These are phyloP conservation scores for Odontamblyopus rebecca DNA, from an alignment of 2,797 vertebrate genomes.

Conservation along the genomic window DNA sequence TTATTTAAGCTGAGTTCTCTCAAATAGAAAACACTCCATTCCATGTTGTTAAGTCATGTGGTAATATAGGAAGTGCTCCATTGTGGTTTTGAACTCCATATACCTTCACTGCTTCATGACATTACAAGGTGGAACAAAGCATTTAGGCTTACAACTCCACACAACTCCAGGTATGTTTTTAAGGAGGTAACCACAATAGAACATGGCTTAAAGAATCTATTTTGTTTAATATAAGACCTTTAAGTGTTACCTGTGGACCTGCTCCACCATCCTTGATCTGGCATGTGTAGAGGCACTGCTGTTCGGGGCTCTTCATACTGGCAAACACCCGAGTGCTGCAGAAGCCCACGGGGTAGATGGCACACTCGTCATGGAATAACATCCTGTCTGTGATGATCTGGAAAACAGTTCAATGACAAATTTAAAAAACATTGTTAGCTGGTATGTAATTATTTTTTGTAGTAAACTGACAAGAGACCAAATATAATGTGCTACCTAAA, in stretches of 20 bases:
- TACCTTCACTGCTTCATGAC: too few species aligned
- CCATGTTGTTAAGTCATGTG: too few species aligned
- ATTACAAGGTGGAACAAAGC: too few species aligned
- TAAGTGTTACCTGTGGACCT: slow-evolving; percentile 81
- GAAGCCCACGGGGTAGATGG: slow-evolving; percentile 90
- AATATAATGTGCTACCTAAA: neutral
- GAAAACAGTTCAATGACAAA: neutral
- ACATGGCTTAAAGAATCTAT: too few species aligned
- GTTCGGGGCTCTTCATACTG: slow-evolving; percentile 83
- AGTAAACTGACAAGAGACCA: neutral
- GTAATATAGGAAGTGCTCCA: too few species aligned
- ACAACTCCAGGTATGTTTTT: too few species aligned
- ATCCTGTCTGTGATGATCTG: slow-evolving; percentile 85
- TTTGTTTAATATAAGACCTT: too few species aligned
- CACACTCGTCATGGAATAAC: slow-evolving; percentile 84
- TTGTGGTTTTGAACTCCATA: too few species aligned
- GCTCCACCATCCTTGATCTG: slow-evolving; percentile 86
- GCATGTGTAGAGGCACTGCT: slow-evolving; percentile 90
- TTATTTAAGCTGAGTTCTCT: too few species aligned
- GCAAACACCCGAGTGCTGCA: slow-evolving; percentile 87
- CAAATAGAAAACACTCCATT: too few species aligned
- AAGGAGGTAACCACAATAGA: too few species aligned
- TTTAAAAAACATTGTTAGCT: neutral
- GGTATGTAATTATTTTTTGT: neutral
- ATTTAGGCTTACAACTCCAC: too few species aligned